Conservation (phyloP, 2,113 vertebrate species). For the Tyto alba region DNA sequence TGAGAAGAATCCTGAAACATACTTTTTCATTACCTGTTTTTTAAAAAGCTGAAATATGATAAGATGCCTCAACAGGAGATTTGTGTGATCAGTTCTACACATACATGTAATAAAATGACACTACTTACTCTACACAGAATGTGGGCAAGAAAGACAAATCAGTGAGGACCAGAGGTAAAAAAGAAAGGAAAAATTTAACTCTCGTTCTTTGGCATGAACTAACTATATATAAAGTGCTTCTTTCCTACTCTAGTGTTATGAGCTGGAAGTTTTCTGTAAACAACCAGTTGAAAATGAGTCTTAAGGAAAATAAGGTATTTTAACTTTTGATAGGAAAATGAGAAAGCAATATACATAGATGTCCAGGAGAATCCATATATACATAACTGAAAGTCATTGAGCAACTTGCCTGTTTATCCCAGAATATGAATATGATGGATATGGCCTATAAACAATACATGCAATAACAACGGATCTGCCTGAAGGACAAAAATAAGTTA, state of each 20-base stretch:
- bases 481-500: neutral
- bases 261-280: neutral
- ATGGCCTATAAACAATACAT: neutral
- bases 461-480: neutral
- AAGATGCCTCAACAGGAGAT: neutral
- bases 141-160: neutral
- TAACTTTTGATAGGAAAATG: neutral
- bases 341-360: neutral
- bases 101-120: neutral
- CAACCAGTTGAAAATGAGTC: neutral
- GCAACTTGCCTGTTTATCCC: neutral
- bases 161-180: neutral
- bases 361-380: neutral
- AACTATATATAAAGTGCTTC: rapidly evolving
- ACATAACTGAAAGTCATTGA: neutral
- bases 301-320: neutral
- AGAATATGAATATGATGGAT: neutral
- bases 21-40: neutral
- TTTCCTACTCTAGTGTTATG: neutral
- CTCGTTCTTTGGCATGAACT: neutral
- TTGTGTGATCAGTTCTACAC: neutral
- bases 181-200: neutral
- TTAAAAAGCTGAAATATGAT: neutral
- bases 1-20: neutral
- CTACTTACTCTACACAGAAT: rapidly evolving